Conservation (phyloP, 2,797 vertebrate species). For the Hyperoplus lanceolatus region DNA sequence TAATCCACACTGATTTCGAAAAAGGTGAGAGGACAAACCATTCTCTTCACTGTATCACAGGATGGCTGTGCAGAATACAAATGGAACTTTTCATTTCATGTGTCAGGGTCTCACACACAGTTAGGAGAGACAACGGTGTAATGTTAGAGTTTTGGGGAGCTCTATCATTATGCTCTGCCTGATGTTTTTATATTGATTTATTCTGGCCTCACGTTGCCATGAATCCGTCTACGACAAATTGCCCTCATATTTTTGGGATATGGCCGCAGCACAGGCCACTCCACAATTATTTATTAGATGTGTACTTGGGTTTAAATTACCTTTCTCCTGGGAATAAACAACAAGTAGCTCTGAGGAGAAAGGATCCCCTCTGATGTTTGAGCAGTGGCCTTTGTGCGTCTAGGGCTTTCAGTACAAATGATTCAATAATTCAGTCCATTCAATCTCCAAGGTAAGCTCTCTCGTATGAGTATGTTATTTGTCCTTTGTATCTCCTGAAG, state of each 20-base stretch:
- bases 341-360: slow-evolving; percentile 46
- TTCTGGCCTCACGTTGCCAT: slow-evolving; percentile 62
- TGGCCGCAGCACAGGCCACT: slow-evolving; percentile 48
- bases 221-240: slow-evolving; percentile 70
- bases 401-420: slow-evolving; percentile 32
- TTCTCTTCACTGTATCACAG: slow-evolving; percentile 44
- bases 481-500: neutral
- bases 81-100: slow-evolving; percentile 66
- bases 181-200: slow-evolving; percentile 74
- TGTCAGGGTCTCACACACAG: slow-evolving; percentile 59
- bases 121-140: slow-evolving; percentile 49
- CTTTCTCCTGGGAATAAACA: slow-evolving; percentile 67
- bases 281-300: slow-evolving; percentile 69
- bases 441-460: slow-evolving; percentile 6
- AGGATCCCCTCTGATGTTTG: slow-evolving; percentile 47
- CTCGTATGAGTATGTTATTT: neutral
- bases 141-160: slow-evolving; percentile 68
- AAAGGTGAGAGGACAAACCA: slow-evolving; percentile 57
- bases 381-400: slow-evolving; percentile 31
- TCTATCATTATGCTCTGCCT: slow-evolving; percentile 67
- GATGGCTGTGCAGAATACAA: slow-evolving; percentile 52
- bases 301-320: slow-evolving; percentile 59
- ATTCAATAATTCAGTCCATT: slow-evolving; percentile 18
- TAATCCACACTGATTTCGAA: slow-evolving; percentile 55
- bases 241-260: slow-evolving; percentile 70